A percentile compares a stretch with the other conserved stretches of the same genome.
Evolutionary conservation across 2,797 vertebrate genomes (phyloP).

Genomic region (Paedocypris micromegethes): DNA sequence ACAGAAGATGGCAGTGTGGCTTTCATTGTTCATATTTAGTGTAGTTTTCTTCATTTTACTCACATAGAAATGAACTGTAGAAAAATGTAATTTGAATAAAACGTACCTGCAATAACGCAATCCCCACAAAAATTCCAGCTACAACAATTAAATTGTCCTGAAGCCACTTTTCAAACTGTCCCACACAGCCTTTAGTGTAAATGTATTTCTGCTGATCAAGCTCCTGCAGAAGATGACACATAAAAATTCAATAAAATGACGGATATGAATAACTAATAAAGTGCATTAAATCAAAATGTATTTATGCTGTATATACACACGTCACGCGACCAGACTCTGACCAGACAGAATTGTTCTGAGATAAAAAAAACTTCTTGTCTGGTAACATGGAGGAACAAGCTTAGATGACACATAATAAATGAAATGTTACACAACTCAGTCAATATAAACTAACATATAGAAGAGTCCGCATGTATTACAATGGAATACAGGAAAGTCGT

Average conservation of each 20-base stretch:
- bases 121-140: slow-evolving; percentile 80
- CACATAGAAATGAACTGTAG: neutral
- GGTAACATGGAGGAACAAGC: neutral
- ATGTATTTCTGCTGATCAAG: slow-evolving; percentile 78
- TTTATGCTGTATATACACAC: too few relatives aligned
- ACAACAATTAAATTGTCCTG: slow-evolving; percentile 87
- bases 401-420: slow-evolving; percentile 1
- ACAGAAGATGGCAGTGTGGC: slow-evolving; percentile 61
- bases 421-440: slow-evolving; percentile 23
- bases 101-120: slow-evolving; percentile 85
- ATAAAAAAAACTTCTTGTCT: slow-evolving; percentile 23
- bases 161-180: slow-evolving; percentile 91
- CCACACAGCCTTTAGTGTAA: slow-evolving; percentile 87
- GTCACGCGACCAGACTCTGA: too few relatives aligned
- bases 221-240: slow-evolving; percentile 61
- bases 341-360: slow-evolving; percentile 1
- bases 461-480: slow-evolving; percentile 23
- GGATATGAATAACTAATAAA: neutral
- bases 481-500: slow-evolving; percentile 8
- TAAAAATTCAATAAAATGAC: neutral
- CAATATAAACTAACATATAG: slow-evolving; percentile 3
- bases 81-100: neutral
- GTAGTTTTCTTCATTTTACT: too few relatives aligned
- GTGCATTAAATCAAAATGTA: too few relatives aligned
- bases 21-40: neutral